Evolutionary conservation across 2,888 invertebrate genomes (phyloP).

Genomic region (Acanthococcus lagerstroemiae): DNA sequence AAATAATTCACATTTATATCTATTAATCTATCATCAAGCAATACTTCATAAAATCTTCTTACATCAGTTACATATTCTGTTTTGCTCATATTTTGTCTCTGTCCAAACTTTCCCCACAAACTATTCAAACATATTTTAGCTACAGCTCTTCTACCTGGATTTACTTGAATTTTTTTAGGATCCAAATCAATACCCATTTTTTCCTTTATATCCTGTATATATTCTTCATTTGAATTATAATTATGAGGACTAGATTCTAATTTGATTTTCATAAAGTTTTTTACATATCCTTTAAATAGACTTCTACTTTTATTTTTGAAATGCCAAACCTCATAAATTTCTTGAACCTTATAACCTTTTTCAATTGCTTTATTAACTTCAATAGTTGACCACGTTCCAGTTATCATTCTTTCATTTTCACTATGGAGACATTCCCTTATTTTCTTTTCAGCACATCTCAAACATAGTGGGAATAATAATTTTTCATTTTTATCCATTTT

Average conservation of each 20-base stretch:
- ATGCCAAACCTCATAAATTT: slow-evolving; percentile 29
- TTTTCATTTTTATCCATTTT: too few species aligned
- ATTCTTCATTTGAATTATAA: slow-evolving; percentile 30
- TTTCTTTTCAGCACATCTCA: slow-evolving; percentile 7
- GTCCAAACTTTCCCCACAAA: slow-evolving; percentile 38
- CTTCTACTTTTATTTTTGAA: slow-evolving; percentile 20
- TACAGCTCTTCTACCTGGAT: slow-evolving; percentile 36
- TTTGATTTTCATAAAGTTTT: slow-evolving; percentile 16
- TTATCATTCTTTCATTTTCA: slow-evolving; percentile 13
- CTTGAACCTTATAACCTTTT: slow-evolving; percentile 25
- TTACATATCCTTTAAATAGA: slow-evolving; percentile 35
- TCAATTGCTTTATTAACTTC: slow-evolving; percentile 25
- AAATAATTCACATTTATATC: slow-evolving; percentile 14
- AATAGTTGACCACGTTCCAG: slow-evolving; percentile 22
- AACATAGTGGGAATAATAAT: slow-evolving; percentile 22
- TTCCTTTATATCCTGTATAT: slow-evolving; percentile 33
- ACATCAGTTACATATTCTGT: slow-evolving; percentile 40
- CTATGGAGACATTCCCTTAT: slow-evolving; percentile 14
- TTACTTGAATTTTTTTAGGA: slow-evolving; percentile 33
- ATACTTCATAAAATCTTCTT: slow-evolving; percentile 8
- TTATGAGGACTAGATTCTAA: neutral
- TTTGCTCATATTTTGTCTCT: slow-evolving; percentile 36
- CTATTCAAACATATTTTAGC: slow-evolving; percentile 37
- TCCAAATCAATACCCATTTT: slow-evolving; percentile 35
- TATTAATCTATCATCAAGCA: slow-evolving; percentile 14